Evolutionary conservation across 2,888 invertebrate genomes (phyloP).

Genomic region (Rhamphomyia laevipes): DNA sequence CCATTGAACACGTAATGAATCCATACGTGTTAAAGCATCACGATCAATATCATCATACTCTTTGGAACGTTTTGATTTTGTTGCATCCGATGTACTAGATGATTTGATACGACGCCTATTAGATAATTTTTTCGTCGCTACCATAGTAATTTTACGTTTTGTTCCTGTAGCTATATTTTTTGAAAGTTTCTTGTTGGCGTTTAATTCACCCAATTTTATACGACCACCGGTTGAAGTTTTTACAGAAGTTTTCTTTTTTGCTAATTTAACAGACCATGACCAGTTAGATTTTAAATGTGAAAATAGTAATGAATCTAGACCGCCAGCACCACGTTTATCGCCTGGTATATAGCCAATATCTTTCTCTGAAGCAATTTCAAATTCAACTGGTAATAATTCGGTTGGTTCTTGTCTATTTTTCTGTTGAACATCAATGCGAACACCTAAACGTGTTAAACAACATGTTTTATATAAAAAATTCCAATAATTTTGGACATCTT

Average conservation of each 20-base stretch:
- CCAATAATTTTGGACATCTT: slow-evolving; percentile 54
- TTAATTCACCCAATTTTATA: not conserved
- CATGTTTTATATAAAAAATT: slow-evolving; percentile 54
- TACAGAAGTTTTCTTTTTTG: slow-evolving; percentile 1
- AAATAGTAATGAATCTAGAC: slow-evolving; percentile 58
- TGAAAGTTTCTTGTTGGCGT: slow-evolving; percentile 4
- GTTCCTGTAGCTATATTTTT: slow-evolving; percentile 7
- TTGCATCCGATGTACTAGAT: slow-evolving; percentile 4
- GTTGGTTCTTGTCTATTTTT: slow-evolving; percentile 16
- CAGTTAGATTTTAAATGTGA: slow-evolving; percentile 53
- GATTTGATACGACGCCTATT: slow-evolving; percentile 10
- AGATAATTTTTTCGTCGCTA: slow-evolving; percentile 6
- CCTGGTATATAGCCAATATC: slow-evolving; percentile 57
- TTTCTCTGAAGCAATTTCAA: slow-evolving; percentile 27
- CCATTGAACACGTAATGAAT: slow-evolving; percentile 51
- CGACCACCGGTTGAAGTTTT: not conserved
- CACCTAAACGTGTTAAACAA: slow-evolving; percentile 48
- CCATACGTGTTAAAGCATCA: slow-evolving; percentile 49
- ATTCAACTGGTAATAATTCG: slow-evolving; percentile 19
- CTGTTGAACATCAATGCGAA: slow-evolving; percentile 21
- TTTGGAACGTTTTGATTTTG: slow-evolving; percentile 1
- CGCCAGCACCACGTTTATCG: slow-evolving; percentile 47
- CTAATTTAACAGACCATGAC: slow-evolving; percentile 37
- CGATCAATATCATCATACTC: slow-evolving; percentile 51
- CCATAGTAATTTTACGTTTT: not conserved